Evolutionary conservation across 2,888 invertebrate genomes (phyloP).

Genomic region (Tetheella fluctuosa): DNA sequence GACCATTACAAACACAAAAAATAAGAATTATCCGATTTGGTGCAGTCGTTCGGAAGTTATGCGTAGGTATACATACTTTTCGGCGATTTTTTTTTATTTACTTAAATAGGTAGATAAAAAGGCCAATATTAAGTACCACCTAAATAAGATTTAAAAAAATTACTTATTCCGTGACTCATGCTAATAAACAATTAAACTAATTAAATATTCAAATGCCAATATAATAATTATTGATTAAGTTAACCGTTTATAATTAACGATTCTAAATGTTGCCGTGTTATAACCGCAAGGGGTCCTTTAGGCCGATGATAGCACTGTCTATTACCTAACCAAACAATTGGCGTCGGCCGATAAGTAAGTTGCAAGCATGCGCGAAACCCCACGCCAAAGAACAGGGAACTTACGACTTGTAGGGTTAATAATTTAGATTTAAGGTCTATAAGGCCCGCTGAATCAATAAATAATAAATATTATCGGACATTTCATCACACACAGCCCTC

Average conservation of each 20-base stretch:
- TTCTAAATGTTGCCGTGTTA: conserved; percentile 59
- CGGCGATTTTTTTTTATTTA: too few relatives aligned
- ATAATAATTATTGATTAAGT: conserved; percentile 62
- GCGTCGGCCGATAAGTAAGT: conserved; percentile 68
- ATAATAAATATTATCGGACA: too few relatives aligned
- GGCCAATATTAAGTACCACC: too few relatives aligned
- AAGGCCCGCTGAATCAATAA: background rate
- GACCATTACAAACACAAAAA: too few relatives aligned
- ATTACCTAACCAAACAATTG: conserved; percentile 80
- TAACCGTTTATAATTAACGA: conserved; percentile 64
- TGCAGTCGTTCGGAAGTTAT: too few relatives aligned
- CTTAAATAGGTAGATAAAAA: too few relatives aligned
- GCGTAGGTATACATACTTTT: too few relatives aligned
- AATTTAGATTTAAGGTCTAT: background rate
- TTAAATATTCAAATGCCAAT: conserved; percentile 15
- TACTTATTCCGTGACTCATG: too few relatives aligned
- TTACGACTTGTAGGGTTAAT: conserved; percentile 39
- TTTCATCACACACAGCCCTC: too few relatives aligned
- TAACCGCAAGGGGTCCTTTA: conserved; percentile 45
- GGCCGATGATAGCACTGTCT: conserved; percentile 44
- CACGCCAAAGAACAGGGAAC: conserved; percentile 35
- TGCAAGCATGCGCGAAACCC: conserved; percentile 58
- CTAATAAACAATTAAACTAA: conserved; percentile 38
- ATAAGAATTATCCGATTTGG: too few relatives aligned
- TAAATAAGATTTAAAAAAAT: too few relatives aligned